Conservation (phyloP, 1,140 invertebrate genomes). For the Drosophila santomea region DNA sequence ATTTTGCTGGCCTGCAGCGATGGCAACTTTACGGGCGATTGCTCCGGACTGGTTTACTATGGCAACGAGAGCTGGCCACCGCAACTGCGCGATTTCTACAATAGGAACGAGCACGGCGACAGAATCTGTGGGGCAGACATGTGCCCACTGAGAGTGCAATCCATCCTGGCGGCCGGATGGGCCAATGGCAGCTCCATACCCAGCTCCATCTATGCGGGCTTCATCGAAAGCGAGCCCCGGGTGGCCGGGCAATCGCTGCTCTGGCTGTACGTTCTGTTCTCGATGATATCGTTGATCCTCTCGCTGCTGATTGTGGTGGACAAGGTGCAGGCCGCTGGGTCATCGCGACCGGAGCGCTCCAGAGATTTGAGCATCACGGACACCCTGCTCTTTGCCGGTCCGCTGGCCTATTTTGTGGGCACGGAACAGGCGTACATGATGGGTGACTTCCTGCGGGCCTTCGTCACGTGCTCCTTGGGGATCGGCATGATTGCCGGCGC, state of each 20-base stretch:
- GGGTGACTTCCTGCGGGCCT: slow-evolving; percentile 87
- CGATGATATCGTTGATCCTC: slow-evolving; percentile 85
- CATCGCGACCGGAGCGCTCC: slow-evolving; percentile 50
- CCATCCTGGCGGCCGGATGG: slow-evolving; percentile 18
- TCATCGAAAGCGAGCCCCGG: slow-evolving; percentile 61
- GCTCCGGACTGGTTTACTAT: slow-evolving; percentile 43
- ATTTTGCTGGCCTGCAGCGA: slow-evolving; percentile 85
- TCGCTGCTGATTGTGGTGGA: slow-evolving; percentile 84
- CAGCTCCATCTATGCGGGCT: slow-evolving; percentile 60
- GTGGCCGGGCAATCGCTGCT: slow-evolving; percentile 86
- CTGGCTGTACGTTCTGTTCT: slow-evolving; percentile 86
- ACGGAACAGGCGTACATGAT: slow-evolving; percentile 89
- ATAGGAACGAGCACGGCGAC: slow-evolving; percentile 85
- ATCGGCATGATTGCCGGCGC: slow-evolving; percentile 87
- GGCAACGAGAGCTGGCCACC: slow-evolving; percentile 29
- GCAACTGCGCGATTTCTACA: slow-evolving; percentile 84
- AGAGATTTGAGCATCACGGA: slow-evolving; percentile 78
- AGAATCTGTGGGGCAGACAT: slow-evolving; percentile 86
- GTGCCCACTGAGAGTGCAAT: slow-evolving; percentile 83
- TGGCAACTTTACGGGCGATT: slow-evolving; percentile 60
- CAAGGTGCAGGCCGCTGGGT: slow-evolving; percentile 68
- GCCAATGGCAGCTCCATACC: slow-evolving; percentile 25
- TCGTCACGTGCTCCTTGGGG: slow-evolving; percentile 87
- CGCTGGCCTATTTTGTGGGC: slow-evolving; percentile 88
- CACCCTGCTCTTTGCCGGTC: slow-evolving; percentile 87